A percentile compares a stretch with the other conserved stretches of the same genome.
Evolutionary conservation across 2,797 vertebrate species (phyloP).

Genomic region (Astyanax mexicanus): DNA sequence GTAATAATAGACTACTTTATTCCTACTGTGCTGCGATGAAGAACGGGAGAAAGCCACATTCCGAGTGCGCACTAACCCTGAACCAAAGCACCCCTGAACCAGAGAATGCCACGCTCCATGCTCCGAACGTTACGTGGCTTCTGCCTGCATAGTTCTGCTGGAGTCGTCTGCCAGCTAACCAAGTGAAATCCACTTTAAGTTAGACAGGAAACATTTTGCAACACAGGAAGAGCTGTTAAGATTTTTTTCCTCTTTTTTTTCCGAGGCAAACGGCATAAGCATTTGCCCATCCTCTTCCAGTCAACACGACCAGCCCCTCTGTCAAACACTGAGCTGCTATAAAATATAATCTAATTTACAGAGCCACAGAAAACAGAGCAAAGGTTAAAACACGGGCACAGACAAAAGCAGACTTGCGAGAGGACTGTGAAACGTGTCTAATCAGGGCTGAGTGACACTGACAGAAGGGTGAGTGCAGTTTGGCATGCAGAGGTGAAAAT

Average conservation of each 20-base stretch:
- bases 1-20: conserved; percentile 39
- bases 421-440: conserved; percentile 5
- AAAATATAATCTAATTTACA: background rate
- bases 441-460: conserved; percentile 4
- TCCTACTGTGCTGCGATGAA: conserved; percentile 23
- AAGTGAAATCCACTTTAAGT: conserved; percentile 18
- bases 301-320: background rate
- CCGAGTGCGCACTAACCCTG: conserved; percentile 21
- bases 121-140: background rate
- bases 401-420: background rate
- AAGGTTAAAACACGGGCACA: background rate
- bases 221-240: conserved; percentile 45
- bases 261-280: background rate
- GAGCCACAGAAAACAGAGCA: background rate
- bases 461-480: conserved; percentile 2
- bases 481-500: conserved; percentile 3
- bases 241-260: background rate
- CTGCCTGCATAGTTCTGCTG: conserved; percentile 10
- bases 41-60: conserved; percentile 40
- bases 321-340: background rate
- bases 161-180: conserved; percentile 14
- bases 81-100: conserved; percentile 6
- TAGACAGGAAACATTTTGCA: conserved; percentile 44
- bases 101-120: background rate
- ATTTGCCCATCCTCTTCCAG: background rate